Evolutionary conservation across 2,113 vertebrate species (phyloP).

Genomic region (Sylvietta virens): DNA sequence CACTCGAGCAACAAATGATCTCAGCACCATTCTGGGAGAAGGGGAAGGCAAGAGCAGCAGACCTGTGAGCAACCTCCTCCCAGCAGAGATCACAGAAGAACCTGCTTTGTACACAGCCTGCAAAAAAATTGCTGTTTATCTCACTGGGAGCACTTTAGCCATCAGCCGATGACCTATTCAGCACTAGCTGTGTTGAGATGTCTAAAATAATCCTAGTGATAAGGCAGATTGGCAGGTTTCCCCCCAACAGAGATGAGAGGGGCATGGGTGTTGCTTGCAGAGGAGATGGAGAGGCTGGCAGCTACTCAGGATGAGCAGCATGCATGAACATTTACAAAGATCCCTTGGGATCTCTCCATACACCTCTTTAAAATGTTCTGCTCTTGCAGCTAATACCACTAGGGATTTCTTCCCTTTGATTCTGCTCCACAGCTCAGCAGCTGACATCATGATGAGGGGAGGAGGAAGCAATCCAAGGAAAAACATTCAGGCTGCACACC

Average conservation of each 20-base stretch:
- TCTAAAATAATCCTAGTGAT: neutral
- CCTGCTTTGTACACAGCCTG: neutral
- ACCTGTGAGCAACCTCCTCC: neutral
- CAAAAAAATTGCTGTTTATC: slow-evolving; percentile 3
- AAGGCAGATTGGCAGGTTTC: neutral
- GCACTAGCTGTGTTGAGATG: neutral
- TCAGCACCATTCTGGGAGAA: neutral
- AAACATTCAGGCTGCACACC: slow-evolving; percentile 49
- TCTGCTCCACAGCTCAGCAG: slow-evolving; percentile 16
- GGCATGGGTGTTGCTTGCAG: neutral
- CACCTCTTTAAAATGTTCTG: slow-evolving; percentile 14
- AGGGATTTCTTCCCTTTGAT: slow-evolving; percentile 48
- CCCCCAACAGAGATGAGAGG: neutral
- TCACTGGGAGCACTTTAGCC: neutral
- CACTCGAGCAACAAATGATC: neutral
- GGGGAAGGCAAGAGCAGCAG: neutral
- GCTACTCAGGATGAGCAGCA: neutral
- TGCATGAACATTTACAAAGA: neutral
- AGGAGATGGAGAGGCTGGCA: neutral
- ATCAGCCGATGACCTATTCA: neutral
- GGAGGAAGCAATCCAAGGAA: slow-evolving; percentile 56
- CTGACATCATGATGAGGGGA: slow-evolving; percentile 43
- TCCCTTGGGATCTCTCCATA: neutral
- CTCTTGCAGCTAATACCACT: slow-evolving; percentile 13
- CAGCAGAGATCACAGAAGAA: neutral